Evolutionary conservation across 2,888 invertebrate genomes (phyloP).

Genomic region (Microdon myrmicae): DNA sequence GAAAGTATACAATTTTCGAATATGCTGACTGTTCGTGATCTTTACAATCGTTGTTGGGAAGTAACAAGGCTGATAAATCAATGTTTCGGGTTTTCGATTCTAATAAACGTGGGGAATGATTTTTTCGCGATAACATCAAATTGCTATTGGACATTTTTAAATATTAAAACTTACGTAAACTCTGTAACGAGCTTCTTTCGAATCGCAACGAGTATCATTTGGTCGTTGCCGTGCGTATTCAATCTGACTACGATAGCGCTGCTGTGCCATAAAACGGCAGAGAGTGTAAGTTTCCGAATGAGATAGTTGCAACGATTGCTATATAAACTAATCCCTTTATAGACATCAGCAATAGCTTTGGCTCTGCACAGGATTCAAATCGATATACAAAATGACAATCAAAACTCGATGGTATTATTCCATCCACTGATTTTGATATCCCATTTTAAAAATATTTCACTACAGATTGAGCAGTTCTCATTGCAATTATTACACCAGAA

Average conservation of each 20-base stretch:
- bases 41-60: constrained; percentile 63
- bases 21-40: constrained; percentile 57
- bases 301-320: background rate
- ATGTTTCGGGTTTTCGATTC: constrained; percentile 61
- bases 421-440: background rate
- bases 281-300: constrained; percentile 58
- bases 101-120: constrained; percentile 63
- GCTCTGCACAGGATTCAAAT: constrained; percentile 66
- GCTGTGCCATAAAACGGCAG: constrained; percentile 60
- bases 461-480: constrained; percentile 68
- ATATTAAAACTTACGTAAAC: constrained; percentile 56
- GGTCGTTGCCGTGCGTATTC: constrained; percentile 61
- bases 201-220: constrained; percentile 57
- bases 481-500: constrained; percentile 68
- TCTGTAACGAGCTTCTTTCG: constrained; percentile 55
- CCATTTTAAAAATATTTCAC: background rate
- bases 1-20: constrained; percentile 54
- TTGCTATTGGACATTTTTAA: constrained; percentile 64
- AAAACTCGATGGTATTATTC: constrained; percentile 63
- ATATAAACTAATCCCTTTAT: constrained; percentile 28
- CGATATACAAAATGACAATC: constrained; percentile 61
- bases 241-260: constrained; percentile 61
- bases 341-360: constrained; percentile 66
- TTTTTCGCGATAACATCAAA: constrained; percentile 63
- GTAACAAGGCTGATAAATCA: constrained; percentile 58